Evolutionary conservation across 2,113 vertebrate species (phyloP).

Genomic region (Hepsetus odoe): DNA sequence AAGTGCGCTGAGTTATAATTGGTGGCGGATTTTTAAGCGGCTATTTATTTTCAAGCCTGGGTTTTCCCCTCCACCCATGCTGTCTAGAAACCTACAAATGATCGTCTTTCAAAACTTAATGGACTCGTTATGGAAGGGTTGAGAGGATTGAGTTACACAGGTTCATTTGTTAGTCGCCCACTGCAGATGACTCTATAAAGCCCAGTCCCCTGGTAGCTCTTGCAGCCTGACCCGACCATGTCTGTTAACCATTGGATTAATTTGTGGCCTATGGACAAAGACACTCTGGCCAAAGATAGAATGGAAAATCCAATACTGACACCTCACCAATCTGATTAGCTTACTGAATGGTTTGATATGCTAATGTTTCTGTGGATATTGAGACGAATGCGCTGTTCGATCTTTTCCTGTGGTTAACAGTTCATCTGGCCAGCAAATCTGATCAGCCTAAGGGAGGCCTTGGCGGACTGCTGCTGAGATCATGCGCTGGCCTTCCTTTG

Average conservation of each 20-base stretch:
- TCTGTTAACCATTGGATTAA: constrained; percentile 5
- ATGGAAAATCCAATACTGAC: constrained; percentile 37
- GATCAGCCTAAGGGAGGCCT: not conserved
- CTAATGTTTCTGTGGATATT: constrained; percentile 28
- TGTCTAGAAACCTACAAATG: constrained; percentile 31
- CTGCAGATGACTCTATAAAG: constrained; percentile 25
- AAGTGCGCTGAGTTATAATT: constrained; percentile 34
- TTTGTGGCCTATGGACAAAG: not conserved
- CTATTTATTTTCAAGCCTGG: constrained; percentile 34
- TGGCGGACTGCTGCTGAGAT: not conserved
- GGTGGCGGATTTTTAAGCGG: constrained; percentile 19
- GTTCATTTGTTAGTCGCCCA: constrained; percentile 12
- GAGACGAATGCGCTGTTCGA: constrained; percentile 11
- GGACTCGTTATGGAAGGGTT: constrained; percentile 16
- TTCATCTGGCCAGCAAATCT: constrained; percentile 4
- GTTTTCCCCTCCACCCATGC: constrained; percentile 22
- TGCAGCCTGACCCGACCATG: constrained; percentile 2
- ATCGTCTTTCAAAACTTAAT: constrained; percentile 37
- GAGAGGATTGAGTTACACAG: constrained; percentile 23
- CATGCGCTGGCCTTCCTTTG: constrained; percentile 19
- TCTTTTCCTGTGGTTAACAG: constrained; percentile 3
- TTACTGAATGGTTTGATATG: constrained; percentile 12
- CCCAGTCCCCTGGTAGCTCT: constrained; percentile 10
- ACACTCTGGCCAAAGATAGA: constrained; percentile 15
- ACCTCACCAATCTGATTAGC: constrained; percentile 9